Evolutionary conservation across 1,140 invertebrate species (phyloP).

Genomic region (Lordiphosa mommai): DNA sequence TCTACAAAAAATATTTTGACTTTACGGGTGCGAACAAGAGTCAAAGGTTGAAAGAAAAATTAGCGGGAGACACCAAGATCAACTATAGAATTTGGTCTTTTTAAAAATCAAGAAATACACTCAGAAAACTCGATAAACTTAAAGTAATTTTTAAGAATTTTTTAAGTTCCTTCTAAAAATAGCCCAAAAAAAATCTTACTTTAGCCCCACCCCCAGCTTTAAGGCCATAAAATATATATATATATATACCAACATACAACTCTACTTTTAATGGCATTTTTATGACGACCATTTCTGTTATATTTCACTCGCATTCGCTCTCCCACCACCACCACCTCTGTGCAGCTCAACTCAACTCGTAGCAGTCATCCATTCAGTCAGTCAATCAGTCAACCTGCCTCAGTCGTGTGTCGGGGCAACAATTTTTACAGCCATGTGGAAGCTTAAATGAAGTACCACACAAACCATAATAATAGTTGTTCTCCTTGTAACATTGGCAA

Average conservation of each 20-base stretch:
- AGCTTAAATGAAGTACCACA: slow-evolving; percentile 31
- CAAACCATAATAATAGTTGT: slow-evolving; percentile 40
- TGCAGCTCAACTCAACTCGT: slow-evolving; percentile 21
- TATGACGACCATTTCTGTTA: slow-evolving; percentile 47
- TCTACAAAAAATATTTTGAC: slow-evolving; percentile 28
- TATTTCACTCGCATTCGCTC: not conserved
- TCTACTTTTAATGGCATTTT: slow-evolving; percentile 48
- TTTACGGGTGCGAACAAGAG: not conserved
- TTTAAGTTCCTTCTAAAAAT: not conserved
- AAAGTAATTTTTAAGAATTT: too few species aligned
- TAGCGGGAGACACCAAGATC: too few species aligned
- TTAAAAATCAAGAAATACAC: too few species aligned
- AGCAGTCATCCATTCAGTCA: slow-evolving; percentile 20
- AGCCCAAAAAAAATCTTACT: not conserved
- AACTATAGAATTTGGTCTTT: too few species aligned
- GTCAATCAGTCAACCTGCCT: slow-evolving; percentile 33
- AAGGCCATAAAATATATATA: slow-evolving; percentile 20
- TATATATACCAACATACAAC: slow-evolving; percentile 3
- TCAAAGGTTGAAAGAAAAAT: not conserved
- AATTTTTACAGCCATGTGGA: slow-evolving; percentile 29
- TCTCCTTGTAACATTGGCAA: slow-evolving; percentile 35
- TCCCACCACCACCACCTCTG: not conserved
- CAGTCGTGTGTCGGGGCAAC: slow-evolving; percentile 17
- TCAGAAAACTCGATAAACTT: too few species aligned
- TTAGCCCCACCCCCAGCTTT: slow-evolving; percentile 14